Evolutionary conservation across 2,888 invertebrate species (phyloP), one percentile per base, ranked within the genome.

Genomic region (Baccha elongata): DNA sequence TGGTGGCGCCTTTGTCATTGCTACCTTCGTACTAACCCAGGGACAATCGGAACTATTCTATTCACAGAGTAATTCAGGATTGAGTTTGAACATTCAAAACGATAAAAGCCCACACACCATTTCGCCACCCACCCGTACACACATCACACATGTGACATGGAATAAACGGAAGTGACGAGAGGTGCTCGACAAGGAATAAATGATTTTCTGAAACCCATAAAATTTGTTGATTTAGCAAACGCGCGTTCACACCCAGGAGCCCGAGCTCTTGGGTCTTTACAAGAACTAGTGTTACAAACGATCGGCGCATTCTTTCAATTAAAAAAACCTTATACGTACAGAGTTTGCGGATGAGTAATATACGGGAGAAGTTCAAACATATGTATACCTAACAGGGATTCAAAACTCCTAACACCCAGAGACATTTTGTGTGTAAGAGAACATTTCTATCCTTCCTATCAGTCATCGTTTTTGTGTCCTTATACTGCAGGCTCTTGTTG

Each of bases 151-250:
- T 52, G n/a, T n/a, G 35, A 60, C 17, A 32, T 15, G 13, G 40
- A 15, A 32, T 52, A 29, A 55, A 37, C 29, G 35, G 35, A 52
- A 76, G 52, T 52, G 65, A 60, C 76, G 58, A 76, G 44, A 67
- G 40, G 67, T 40, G 42, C 62, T 68, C 71, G 67, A 67, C 71
- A 78, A 62, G 72, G 55, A 73, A 72, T 83, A 42, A 72, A 76
- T 65, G 71, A 78, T 83, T 83, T 64, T 62, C 53, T 48, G 50
- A 67, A 78, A 68, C 68, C 60, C 71, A 72, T 83, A 67, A 83
- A 83, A 68, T 83, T 83, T 83, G 72, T 78, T 83, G 78, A 78
- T 83, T 73, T 78, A 78, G 62, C 83, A 68, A 83, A 83, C 78
- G 72, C 83, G 72, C 78, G 78, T 83, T 83, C 55, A 5, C 68